Base-by-base conservation (phyloP, 2,797 vertebrate species). In the Lagocephalus sceleratus region DNA sequence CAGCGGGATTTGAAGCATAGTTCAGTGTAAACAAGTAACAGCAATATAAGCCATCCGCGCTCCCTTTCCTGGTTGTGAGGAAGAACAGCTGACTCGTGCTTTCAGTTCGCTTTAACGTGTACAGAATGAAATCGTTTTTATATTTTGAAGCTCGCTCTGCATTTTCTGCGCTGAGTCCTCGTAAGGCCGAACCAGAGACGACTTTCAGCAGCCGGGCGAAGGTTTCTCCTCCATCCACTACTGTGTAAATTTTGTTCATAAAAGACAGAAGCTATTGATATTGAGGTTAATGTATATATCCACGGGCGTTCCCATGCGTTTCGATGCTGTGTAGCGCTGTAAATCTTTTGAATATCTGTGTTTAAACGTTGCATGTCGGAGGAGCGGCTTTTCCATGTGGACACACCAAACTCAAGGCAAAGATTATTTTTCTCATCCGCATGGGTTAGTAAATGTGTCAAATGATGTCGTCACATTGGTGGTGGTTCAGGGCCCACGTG, bases 201-300 rank as follows among this genome's bases (percentile, higher is more conserved):
- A 46, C 29, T 5, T 29, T 10, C 8, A 29, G 29, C 29, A 29
- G 32, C 32, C 12, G 32, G 32, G 32, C 32, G 20, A 48, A 29
- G 41, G 45, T 20, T 71, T 68, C 44, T 54, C 48, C 51, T 57
- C 73, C 60, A 51, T 68, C 59, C 35, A 42, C 54, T 51, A 59
- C 60, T 43, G 40, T 88, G 86, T 87, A 88, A 64, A 88, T 90
- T 85, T 76, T 88, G 85, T 88, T 79, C 47, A 90, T 88, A 87
- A 60, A 40, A 68, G 72, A 73, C 54, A 81, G 80, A 20, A 81
- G 83, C 43, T 82, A 85, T 87, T 78, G 67, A 83, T 76, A 68
- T 79, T 90, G 88, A 91, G 88, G 73, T 91, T 88, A 85, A 76
- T 91, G 88, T 91, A 90, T 52, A 88, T 76, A 81, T 60, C 62